Conservation (phyloP, 2,113 vertebrate genomes). For the Channa maculata region DNA sequence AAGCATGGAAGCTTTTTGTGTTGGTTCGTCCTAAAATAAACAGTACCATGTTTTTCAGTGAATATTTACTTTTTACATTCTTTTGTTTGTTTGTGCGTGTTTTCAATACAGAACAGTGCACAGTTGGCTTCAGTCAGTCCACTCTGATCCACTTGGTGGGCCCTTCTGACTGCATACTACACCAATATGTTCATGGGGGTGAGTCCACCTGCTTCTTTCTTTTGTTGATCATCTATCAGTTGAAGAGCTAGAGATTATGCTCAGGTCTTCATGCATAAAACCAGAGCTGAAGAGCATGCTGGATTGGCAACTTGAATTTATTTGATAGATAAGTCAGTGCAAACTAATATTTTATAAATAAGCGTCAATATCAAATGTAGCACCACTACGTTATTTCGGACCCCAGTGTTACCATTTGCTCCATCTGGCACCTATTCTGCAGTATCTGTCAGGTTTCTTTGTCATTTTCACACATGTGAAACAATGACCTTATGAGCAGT, state of each 20-base stretch:
- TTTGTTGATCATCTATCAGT: background rate
- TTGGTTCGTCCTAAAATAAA: background rate
- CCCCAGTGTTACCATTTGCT: conserved; percentile 7
- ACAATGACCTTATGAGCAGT: conserved; percentile 27
- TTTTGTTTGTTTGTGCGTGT: background rate
- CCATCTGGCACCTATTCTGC: background rate
- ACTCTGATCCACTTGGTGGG: conserved; percentile 96
- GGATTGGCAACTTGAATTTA: no score
- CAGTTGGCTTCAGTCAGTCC: conserved; percentile 94
- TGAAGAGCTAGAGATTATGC: background rate
- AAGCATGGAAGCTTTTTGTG: background rate
- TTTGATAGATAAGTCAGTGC: no score
- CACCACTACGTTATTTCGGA: background rate
- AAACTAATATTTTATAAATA: no score
- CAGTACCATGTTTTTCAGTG: background rate
- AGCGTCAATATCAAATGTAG: background rate
- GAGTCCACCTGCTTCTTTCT: conserved; percentile 52
- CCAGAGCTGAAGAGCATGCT: background rate
- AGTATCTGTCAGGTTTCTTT: conserved; percentile 12
- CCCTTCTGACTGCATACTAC: conserved; percentile 92
- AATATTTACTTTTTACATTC: background rate
- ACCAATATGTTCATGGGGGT: conserved; percentile 94
- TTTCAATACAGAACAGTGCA: conserved; percentile 86
- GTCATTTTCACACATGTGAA: conserved; percentile 22
- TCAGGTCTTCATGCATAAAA: background rate